phyloP scores from a whole-genome alignment of 2,888 invertebrate species.

The Salpingus planirostris region DNA sequence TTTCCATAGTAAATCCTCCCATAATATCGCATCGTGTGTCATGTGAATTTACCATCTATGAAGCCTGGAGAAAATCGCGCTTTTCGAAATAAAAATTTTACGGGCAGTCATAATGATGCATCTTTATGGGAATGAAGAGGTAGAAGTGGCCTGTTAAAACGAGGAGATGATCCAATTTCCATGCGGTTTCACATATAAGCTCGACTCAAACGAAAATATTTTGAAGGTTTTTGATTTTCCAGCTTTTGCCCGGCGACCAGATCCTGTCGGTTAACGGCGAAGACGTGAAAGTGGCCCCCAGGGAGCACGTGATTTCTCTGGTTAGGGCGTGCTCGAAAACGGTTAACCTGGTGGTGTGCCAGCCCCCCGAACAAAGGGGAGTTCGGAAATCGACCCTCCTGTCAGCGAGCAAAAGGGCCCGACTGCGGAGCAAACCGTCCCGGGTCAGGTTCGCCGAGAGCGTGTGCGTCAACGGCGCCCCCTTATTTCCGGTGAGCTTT shows the following conservation, averaged over 20 bases:
- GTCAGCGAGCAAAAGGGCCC: constrained; percentile 79
- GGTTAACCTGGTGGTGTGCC: constrained; percentile 73
- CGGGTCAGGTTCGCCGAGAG: constrained; percentile 85
- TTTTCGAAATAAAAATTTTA: no score
- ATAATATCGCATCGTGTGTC: no score
- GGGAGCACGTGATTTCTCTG: constrained; percentile 82
- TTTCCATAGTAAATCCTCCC: no score
- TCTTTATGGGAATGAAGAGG: no score
- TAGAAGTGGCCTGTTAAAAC: no score
- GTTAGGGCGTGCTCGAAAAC: constrained; percentile 72
- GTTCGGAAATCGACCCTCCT: constrained; percentile 73
- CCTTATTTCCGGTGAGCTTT: constrained; percentile 70
- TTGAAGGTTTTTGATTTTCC: constrained; percentile 25
- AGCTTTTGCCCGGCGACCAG: constrained; percentile 83
- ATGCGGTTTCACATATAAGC: no score
- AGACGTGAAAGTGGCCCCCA: constrained; percentile 75
- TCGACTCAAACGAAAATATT: background rate
- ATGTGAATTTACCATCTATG: no score
- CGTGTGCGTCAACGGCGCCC: constrained; percentile 77
- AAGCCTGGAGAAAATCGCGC: no score
- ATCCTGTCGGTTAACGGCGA: constrained; percentile 85
- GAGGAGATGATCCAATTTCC: no score
- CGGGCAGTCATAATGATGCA: no score
- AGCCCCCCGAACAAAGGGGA: constrained; percentile 54
- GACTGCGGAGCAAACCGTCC: constrained; percentile 70